A percentile compares a stretch with the other conserved stretches of the same genome.
These are phyloP conservation scores for Pseudomyrmex cubaensis DNA, from an alignment of 1,140 invertebrate species.

Conservation along the genomic window DNA sequence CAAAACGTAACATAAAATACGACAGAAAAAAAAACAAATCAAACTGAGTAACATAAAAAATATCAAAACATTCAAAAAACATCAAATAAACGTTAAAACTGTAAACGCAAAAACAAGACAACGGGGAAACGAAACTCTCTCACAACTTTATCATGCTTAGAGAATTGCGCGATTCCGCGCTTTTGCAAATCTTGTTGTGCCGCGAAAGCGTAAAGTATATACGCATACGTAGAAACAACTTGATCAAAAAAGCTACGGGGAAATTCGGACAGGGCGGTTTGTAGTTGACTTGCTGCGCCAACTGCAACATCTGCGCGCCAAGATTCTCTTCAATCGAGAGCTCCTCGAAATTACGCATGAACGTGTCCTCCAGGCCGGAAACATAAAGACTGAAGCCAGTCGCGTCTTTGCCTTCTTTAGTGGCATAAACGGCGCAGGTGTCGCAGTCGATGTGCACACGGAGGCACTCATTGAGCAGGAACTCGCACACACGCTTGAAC, in stretches of 20 bases:
- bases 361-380: slow-evolving; percentile 29
- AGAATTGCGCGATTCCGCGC: background rate
- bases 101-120: background rate
- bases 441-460: slow-evolving; percentile 19
- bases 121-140: background rate
- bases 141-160: slow-evolving; percentile 30
- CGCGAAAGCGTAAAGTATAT: slow-evolving; percentile 41
- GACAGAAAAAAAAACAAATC: too few relatives aligned
- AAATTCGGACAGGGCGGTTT: slow-evolving; percentile 40
- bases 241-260: slow-evolving; percentile 19
- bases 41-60: too few relatives aligned
- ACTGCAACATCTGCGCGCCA: slow-evolving; percentile 28
- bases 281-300: slow-evolving; percentile 11
- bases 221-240: slow-evolving; percentile 41
- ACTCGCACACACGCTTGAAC: slow-evolving; percentile 44
- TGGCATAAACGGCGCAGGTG: background rate
- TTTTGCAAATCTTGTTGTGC: slow-evolving; percentile 37
- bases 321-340: slow-evolving; percentile 28
- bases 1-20: too few relatives aligned
- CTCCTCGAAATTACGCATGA: slow-evolving; percentile 39
- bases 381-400: slow-evolving; percentile 1
- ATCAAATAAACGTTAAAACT: background rate
- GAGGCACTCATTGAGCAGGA: slow-evolving; percentile 41
- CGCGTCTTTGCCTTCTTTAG: background rate
- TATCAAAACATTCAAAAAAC: too few relatives aligned